phyloP scores from a whole-genome alignment of 2,888 invertebrate species.

The Philonicus albiceps region DNA sequence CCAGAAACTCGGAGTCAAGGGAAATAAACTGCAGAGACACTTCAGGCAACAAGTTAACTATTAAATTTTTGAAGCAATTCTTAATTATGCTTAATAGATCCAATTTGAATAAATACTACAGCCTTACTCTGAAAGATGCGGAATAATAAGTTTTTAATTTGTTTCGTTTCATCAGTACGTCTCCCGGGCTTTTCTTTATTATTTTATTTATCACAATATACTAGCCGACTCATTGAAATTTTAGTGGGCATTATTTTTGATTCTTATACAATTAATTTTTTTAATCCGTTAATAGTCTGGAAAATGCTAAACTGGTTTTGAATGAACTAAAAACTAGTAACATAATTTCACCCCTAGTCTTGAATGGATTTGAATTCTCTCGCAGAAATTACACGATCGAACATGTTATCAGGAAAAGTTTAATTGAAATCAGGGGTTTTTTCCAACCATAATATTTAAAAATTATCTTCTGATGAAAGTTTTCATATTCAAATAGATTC shows the following conservation, averaged over 20 bases:
- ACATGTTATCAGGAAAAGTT: too few species aligned
- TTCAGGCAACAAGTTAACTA: slow-evolving; percentile 76
- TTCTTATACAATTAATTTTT: background rate
- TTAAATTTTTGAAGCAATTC: background rate
- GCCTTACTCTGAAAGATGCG: background rate
- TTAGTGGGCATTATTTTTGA: too few species aligned
- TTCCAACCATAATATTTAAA: too few species aligned
- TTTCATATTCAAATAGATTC: too few species aligned
- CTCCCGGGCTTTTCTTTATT: background rate
- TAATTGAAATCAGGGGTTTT: too few species aligned
- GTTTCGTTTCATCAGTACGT: background rate
- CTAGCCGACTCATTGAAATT: too few species aligned
- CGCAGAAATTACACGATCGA: too few species aligned
- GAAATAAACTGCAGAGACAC: slow-evolving; percentile 83
- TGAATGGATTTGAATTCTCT: too few species aligned
- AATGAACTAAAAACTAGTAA: too few species aligned
- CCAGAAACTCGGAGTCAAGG: slow-evolving; percentile 78
- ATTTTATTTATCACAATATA: background rate
- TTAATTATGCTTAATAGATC: background rate
- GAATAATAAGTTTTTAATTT: background rate
- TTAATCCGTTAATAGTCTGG: background rate
- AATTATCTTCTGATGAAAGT: too few species aligned
- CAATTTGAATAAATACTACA: background rate
- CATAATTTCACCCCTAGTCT: too few species aligned
- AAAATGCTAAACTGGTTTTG: too few species aligned